phyloP scores from a whole-genome alignment of 2,113 vertebrate genomes.

The Fukomys damarensis region DNA sequence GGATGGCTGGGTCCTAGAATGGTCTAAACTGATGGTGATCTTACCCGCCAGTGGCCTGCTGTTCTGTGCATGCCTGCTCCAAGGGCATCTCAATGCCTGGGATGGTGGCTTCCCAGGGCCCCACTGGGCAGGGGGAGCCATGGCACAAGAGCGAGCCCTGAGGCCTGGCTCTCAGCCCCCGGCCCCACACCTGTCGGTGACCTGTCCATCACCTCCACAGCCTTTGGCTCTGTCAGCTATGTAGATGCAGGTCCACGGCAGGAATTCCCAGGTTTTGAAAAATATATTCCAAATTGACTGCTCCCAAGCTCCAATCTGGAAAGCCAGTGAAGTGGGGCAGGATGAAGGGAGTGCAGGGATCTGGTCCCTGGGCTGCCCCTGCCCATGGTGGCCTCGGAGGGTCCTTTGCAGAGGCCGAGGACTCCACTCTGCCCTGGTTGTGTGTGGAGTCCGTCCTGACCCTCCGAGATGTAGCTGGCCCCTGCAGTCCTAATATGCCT shows the following conservation, averaged over 20 bases:
- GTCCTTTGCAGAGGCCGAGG: background rate
- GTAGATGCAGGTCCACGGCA: fast-evolving
- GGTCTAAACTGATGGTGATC: fast-evolving
- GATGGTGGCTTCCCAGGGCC: fast-evolving
- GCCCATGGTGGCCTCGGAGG: background rate
- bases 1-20: background rate
- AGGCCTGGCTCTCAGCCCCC: background rate
- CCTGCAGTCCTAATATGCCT: fast-evolving
- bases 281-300: background rate
- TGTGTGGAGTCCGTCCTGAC: fast-evolving
- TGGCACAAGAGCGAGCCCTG: fast-evolving
- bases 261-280: background rate
- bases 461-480: background rate
- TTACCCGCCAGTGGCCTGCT: fast-evolving
- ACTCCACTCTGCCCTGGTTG: background rate
- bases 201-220: background rate
- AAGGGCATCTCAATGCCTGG: too few species aligned
- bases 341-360: background rate
- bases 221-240: background rate
- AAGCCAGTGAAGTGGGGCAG: background rate
- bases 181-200: background rate
- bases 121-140: background rate
- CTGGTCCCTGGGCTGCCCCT: fast-evolving
- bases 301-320: background rate
- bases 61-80: fast-evolving